Base-by-base conservation (phyloP, 1,140 invertebrate species). In the Cheumatopsyche charites region DNA sequence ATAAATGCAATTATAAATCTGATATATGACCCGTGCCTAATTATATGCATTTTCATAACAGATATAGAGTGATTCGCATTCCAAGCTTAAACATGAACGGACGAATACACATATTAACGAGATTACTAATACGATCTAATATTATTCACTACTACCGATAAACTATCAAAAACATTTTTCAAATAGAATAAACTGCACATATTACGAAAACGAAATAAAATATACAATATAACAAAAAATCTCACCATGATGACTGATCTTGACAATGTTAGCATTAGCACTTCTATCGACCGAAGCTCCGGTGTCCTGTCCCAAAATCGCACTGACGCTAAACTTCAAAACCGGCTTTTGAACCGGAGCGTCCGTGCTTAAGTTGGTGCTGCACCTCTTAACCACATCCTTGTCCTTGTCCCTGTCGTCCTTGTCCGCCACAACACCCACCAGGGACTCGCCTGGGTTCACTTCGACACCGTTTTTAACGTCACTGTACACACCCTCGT, bases 251-350 rank as follows among this genome's bases (percentile, higher is more conserved):
- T 73, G 75, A 47, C 67, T 67, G 5, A 76, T 72, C 55, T 74
- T 74, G 21, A 71, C 55, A 29, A 69, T 93, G 93, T 26, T 94
- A 81, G 41, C 94, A 84, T 0, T 91, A 90, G 79, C 92, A 91
- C 47, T 91, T 90, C 77, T 92, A 81, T 23, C 91, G 86, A 76
- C 89, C 90, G 76, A 89, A 87, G 45, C 90, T 89, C 92, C 92
- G 93, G 36, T 92, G 91, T 80, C 94, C 92, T 13, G 88, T 86
- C 92, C 92, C 47, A 96, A 85, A 76, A 96, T 96, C 13, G 94
- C 93, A 84, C 90, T 94, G 67, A 96, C 93, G 87, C 94, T 95
- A 82, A 96, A 96, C 82, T 96, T 96, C 70, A 96, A 86, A 76
- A 93, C 88, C 0, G 93, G 93, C 77, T 93, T 94, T 68, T 82